Conservation (phyloP, 1,140 invertebrate genomes). For the Eupristina koningsbergeri region DNA sequence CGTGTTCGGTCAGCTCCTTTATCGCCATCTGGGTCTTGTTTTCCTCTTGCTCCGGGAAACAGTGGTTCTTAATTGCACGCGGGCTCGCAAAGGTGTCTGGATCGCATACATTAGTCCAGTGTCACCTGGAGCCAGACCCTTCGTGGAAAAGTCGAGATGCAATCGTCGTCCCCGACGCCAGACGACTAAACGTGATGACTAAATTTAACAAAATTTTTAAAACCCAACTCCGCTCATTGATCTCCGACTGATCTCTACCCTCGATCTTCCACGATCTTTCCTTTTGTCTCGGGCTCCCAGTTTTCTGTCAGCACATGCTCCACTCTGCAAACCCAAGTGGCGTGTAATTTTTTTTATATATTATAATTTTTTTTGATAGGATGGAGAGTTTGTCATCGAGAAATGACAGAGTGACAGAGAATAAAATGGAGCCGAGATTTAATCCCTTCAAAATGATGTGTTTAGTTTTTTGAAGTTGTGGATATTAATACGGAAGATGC, state of each 20-base stretch:
- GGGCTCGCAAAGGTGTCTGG: conserved; percentile 15
- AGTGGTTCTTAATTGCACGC: conserved; percentile 32
- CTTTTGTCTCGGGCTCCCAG: too few relatives aligned
- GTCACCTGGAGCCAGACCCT: not conserved
- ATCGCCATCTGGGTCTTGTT: not conserved
- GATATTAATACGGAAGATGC: too few relatives aligned
- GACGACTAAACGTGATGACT: conserved; percentile 26
- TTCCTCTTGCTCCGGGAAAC: not conserved
- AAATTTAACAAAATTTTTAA: not conserved
- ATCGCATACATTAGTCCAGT: not conserved
- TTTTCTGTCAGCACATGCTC: too few relatives aligned
- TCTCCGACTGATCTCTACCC: not conserved
- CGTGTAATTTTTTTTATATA: not conserved
- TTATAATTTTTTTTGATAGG: too few relatives aligned
- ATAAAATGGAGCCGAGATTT: too few relatives aligned
- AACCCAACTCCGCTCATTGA: not conserved
- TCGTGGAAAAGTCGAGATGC: conserved; percentile 25
- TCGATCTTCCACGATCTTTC: not conserved
- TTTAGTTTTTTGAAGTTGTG: too few relatives aligned
- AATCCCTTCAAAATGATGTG: too few relatives aligned
- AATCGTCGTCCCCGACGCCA: conserved; percentile 13
- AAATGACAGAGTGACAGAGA: too few relatives aligned
- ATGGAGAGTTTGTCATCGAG: too few relatives aligned
- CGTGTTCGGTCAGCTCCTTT: conserved; percentile 6
- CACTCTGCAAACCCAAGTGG: not conserved